Conservation (phyloP, 1,140 invertebrate species). For the Zaprionus ornatus region DNA sequence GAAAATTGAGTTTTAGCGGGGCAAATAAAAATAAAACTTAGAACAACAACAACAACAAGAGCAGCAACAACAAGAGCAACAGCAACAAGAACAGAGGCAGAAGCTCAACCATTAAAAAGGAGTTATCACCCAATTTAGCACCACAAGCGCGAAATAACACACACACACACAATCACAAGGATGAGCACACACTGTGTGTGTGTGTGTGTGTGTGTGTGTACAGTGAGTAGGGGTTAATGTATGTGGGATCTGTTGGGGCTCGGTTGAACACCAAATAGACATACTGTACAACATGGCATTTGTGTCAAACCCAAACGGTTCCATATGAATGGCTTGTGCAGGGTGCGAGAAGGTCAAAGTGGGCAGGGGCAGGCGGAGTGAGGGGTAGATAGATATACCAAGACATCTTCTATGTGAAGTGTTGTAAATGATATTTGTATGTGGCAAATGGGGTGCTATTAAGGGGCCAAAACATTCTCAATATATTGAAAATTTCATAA, state of each 20-base stretch:
- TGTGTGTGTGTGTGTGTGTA: not conserved
- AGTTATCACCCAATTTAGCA: conserved; percentile 80
- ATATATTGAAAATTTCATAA: not conserved
- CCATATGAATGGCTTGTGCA: conserved; percentile 36
- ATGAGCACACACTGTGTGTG: conserved; percentile 16
- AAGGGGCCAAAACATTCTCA: not conserved
- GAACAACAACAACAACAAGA: conserved; percentile 52
- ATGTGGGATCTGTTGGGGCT: conserved; percentile 1
- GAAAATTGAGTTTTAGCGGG: conserved; percentile 78
- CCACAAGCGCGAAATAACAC: conserved; percentile 77
- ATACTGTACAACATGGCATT: conserved; percentile 66
- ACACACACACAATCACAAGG: conserved; percentile 39
- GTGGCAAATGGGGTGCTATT: not conserved
- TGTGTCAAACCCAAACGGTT: conserved; percentile 54
- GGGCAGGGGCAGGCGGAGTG: not conserved
- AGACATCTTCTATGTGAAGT: not conserved
- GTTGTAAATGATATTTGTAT: not conserved
- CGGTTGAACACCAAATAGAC: conserved; percentile 67
- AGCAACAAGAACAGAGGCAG: conserved; percentile 38
- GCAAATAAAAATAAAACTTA: conserved; percentile 81
- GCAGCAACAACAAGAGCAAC: conserved; percentile 44
- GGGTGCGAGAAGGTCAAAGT: not conserved
- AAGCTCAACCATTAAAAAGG: conserved; percentile 72
- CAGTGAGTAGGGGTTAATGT: conserved; percentile 31
- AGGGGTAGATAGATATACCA: not conserved